Percentiles rank a stretch among this genome's conserved stretches.
Conservation (phyloP, 2,888 invertebrate species). For the Phengaris arion region DNA sequence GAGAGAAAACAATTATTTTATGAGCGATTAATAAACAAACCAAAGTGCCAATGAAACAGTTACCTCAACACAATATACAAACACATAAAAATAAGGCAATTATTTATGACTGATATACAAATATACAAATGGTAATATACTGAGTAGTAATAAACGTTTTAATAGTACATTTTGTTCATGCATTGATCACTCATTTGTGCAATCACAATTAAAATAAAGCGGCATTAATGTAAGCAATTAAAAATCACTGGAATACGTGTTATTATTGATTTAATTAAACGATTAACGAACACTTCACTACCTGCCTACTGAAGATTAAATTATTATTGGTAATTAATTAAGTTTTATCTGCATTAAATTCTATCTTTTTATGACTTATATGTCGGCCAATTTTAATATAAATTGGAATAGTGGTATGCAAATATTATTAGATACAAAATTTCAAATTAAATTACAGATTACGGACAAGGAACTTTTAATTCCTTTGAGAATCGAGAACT, state of each 20-base stretch:
- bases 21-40: background rate
- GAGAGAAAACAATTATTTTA: too few relatives aligned
- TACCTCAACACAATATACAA: too few relatives aligned
- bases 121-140: conserved; percentile 16
- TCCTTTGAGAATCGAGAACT: background rate
- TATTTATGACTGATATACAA: background rate
- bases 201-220: conserved; percentile 16
- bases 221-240: conserved; percentile 16
- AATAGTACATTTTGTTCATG: conserved; percentile 14
- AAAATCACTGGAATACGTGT: background rate
- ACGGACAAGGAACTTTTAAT: background rate
- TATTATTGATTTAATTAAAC: conserved; percentile 24
- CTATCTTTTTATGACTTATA: too few relatives aligned
- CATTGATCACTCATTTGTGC: conserved; percentile 20
- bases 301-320: too few relatives aligned
- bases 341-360: too few relatives aligned
- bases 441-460: background rate
- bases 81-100: background rate
- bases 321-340: too few relatives aligned
- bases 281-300: too few relatives aligned
- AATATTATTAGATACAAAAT: background rate
- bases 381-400: too few relatives aligned
- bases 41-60: background rate
- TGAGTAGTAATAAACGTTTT: conserved; percentile 12
- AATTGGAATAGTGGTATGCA: background rate